Evolutionary conservation across 2,888 invertebrate species (phyloP), one percentile per base, ranked within the genome.

Genomic region (Aproaerema taeniolella): DNA sequence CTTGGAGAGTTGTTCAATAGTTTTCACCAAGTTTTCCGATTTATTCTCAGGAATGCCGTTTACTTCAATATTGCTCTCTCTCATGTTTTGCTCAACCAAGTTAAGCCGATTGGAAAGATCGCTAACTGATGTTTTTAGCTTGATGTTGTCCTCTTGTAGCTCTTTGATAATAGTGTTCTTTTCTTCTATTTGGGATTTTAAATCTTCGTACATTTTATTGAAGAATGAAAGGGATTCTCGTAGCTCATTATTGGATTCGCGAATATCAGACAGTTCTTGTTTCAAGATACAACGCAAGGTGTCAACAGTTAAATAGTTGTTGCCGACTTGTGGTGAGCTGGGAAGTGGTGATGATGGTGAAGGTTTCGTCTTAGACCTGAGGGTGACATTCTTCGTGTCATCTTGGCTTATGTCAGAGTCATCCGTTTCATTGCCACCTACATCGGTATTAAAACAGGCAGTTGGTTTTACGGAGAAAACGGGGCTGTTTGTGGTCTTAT

Each of bases 11-110:
- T 52, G 38, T 5, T 16, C 1, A 1, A 49, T 20, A 10, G 28
- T 26, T 10, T 28, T 43, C 0, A 32, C 11, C 7, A 47, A 17
- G 9, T 45, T 52, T 36, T 50, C 53, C 3, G 43, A 24, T 9
- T 34, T 42, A 26, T 49, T 36, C 42, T 54, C 56, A 1, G n/a
- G n/a, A n/a, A n/a, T n/a, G n/a, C n/a, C n/a, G n/a, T n/a, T n/a
- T n/a, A n/a, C n/a, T n/a, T n/a, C 52, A 1, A 55, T 31, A 20
- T 52, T 53, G 10, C 30, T 42, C 5, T 44, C 47, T 0, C 52
- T 33, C 34, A 42, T 26, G 8, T 50, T 38, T 38, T 57, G 52
- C 33, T 54, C 54, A 2, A 47, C 31, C 6, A 38, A 17, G 11
- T 31, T 14, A 5, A 53, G 11, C n/a, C 52, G 39, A 5, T 20